Conservation (phyloP, 2,888 invertebrate genomes). For the Plusia festucae region DNA sequence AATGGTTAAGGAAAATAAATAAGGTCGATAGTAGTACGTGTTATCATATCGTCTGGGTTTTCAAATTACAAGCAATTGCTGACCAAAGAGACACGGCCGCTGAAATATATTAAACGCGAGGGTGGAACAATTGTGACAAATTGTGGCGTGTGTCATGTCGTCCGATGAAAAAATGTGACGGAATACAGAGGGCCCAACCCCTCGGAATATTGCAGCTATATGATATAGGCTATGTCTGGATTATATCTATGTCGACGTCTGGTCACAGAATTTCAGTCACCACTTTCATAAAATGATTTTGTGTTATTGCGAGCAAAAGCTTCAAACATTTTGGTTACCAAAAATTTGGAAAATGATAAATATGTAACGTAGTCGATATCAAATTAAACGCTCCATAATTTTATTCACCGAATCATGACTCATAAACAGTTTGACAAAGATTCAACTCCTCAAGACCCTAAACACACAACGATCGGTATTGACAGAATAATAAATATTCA, state of each 20-base stretch:
- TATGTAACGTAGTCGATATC: background rate
- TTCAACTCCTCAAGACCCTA: slow-evolving; percentile 22
- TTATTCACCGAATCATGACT: background rate
- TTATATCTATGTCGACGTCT: slow-evolving; percentile 1
- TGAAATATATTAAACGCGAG: slow-evolving; percentile 49
- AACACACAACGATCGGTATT: slow-evolving; percentile 37
- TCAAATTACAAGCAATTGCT: slow-evolving; percentile 42
- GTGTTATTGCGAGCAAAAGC: background rate
- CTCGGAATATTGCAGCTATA: slow-evolving; percentile 15
- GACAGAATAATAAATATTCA: slow-evolving; percentile 61
- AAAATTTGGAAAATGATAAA: background rate
- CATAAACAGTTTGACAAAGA: slow-evolving; percentile 2
- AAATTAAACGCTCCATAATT: background rate
- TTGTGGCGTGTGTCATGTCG: slow-evolving; percentile 37
- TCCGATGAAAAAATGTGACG: slow-evolving; percentile 39
- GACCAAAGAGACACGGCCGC: slow-evolving; percentile 33
- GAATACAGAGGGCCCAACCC: slow-evolving; percentile 15
- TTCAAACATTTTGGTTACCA: too few relatives aligned
- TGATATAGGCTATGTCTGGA: slow-evolving; percentile 2
- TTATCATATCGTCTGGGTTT: slow-evolving; percentile 36
- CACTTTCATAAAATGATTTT: too few relatives aligned
- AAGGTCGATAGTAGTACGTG: slow-evolving; percentile 14
- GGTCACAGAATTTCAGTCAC: background rate
- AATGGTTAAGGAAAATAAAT: background rate
- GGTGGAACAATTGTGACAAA: slow-evolving; percentile 56